Conservation (phyloP, 2,888 invertebrate species). For the Rambutsinella grinnellia region DNA sequence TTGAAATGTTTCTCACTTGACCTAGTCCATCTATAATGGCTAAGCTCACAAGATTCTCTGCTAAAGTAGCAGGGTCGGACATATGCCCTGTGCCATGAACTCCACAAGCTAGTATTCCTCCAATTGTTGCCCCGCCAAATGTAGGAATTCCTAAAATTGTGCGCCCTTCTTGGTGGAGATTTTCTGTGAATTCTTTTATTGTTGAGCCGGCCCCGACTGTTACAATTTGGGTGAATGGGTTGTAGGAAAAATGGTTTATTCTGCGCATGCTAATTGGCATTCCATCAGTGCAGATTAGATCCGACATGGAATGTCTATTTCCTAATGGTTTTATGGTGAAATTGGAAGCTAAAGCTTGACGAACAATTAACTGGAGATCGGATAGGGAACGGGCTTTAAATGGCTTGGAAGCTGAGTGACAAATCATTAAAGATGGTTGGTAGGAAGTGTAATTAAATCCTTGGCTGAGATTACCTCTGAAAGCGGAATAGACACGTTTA, state of each 20-base stretch:
- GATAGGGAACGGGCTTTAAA: too few relatives aligned
- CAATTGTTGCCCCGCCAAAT: too few relatives aligned
- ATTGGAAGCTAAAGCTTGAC: too few relatives aligned
- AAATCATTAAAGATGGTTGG: background rate
- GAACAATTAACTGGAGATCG: too few relatives aligned
- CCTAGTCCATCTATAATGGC: too few relatives aligned
- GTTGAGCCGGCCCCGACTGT: background rate
- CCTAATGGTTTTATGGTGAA: background rate
- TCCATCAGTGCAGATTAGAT: background rate
- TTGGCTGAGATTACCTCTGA: too few relatives aligned
- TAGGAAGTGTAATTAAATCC: slow-evolving; percentile 10
- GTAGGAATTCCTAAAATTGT: too few relatives aligned
- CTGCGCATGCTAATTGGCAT: slow-evolving; percentile 1
- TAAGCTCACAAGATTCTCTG: slow-evolving; percentile 18
- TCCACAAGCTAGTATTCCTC: slow-evolving; percentile 1
- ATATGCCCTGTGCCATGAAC: slow-evolving; percentile 19
- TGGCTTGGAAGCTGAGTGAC: too few relatives aligned
- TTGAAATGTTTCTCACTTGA: slow-evolving; percentile 10
- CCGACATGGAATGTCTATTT: slow-evolving; percentile 3
- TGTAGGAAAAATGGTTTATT: background rate
- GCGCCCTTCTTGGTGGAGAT: slow-evolving; percentile 3
- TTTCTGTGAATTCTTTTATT: background rate
- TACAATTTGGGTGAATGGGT: background rate
- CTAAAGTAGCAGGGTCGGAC: background rate
- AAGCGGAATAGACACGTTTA: too few relatives aligned